phyloP scores from a whole-genome alignment of 1,140 invertebrate genomes.

The Lepidotrigona ventralis region DNA sequence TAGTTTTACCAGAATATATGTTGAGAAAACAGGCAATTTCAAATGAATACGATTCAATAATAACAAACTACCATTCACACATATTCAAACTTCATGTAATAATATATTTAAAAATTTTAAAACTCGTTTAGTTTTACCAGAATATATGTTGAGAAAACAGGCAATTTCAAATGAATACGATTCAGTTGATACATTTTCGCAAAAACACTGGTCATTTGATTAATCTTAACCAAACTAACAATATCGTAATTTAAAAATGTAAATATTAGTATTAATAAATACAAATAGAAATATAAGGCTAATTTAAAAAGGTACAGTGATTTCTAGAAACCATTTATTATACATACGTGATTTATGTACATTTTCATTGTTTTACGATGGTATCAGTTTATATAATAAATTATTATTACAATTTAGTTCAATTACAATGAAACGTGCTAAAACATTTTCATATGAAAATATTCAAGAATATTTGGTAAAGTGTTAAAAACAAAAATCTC shows the following conservation, averaged over 20 bases:
- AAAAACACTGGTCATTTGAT: constrained; percentile 3
- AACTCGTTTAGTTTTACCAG: constrained; percentile 28
- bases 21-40: neutral
- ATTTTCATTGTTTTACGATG: constrained; percentile 8
- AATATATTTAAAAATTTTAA: neutral
- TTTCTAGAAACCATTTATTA: constrained; percentile 25
- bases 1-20: constrained; percentile 41
- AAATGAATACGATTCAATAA: neutral
- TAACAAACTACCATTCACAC: neutral
- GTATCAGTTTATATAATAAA: neutral
- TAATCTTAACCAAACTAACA: neutral
- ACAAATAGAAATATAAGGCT: no score
- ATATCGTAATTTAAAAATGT: neutral
- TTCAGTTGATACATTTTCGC: neutral
- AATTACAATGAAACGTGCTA: neutral
- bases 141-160: constrained; percentile 20
- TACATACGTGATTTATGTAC: constrained; percentile 10
- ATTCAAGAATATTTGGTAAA: neutral
- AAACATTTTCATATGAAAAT: neutral
- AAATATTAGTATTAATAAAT: no score
- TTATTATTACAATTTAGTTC: neutral
- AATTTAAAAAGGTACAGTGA: neutral
- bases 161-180: neutral
- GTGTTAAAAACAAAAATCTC: neutral
- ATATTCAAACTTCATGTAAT: neutral